phyloP scores from a whole-genome alignment of 1,140 invertebrate species.

The Phocides pigmalion region DNA sequence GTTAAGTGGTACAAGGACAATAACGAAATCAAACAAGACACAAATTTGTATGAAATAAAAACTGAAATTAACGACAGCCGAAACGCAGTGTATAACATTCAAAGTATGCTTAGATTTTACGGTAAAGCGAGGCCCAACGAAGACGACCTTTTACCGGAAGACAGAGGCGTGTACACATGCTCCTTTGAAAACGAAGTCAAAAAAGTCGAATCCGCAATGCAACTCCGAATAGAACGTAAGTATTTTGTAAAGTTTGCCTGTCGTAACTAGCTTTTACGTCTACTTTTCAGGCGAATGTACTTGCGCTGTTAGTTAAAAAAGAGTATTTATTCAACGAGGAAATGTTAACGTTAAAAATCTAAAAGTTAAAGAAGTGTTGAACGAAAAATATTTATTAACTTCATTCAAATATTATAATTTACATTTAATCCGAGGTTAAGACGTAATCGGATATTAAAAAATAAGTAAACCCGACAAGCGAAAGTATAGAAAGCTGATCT shows the following conservation, averaged over 20 bases:
- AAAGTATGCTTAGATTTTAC: slow-evolving; percentile 91
- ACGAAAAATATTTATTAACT: no score
- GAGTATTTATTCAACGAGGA: no score
- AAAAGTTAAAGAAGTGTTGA: no score
- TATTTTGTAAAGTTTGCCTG: slow-evolving; percentile 42
- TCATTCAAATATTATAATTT: no score
- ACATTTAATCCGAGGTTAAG: no score
- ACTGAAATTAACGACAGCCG: slow-evolving; percentile 90
- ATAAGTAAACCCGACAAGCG: slow-evolving; percentile 15
- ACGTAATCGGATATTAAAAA: neutral
- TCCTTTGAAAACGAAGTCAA: slow-evolving; percentile 95
- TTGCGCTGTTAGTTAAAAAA: no score
- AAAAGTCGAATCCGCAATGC: slow-evolving; percentile 93
- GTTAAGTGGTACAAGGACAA: slow-evolving; percentile 95
- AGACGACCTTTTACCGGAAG: slow-evolving; percentile 91
- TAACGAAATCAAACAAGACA: slow-evolving; percentile 89
- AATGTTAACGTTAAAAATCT: no score
- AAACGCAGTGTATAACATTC: slow-evolving; percentile 91
- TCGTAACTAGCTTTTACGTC: no score
- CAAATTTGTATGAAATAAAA: slow-evolving; percentile 91
- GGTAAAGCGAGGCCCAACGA: slow-evolving; percentile 89
- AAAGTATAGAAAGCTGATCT: slow-evolving; percentile 24
- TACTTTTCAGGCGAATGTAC: no score
- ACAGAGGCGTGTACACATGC: slow-evolving; percentile 94
- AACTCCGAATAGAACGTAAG: slow-evolving; percentile 94